These are phyloP conservation scores for Pseudochirops cupreus DNA, from an alignment of 2,797 vertebrate genomes.

Conservation along the genomic window DNA sequence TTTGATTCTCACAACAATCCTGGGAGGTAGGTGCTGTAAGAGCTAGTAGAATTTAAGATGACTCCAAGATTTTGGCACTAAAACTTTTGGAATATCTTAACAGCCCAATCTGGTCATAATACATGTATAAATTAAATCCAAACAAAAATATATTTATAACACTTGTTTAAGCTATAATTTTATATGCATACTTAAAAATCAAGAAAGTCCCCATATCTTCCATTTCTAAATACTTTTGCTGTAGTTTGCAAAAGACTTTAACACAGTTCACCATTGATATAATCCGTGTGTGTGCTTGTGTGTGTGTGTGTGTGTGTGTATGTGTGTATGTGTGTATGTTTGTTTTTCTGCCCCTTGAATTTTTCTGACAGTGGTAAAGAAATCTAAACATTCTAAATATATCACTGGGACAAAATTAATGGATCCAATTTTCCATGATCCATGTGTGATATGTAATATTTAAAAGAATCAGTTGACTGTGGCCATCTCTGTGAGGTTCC, in stretches of 20 bases:
- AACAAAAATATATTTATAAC: constrained; percentile 38
- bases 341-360: background rate
- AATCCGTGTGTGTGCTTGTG: background rate
- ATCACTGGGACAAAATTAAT: constrained; percentile 10
- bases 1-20: background rate
- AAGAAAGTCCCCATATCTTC: constrained; percentile 45
- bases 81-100: background rate
- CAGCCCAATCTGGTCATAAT: background rate
- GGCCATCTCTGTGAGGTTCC: constrained; percentile 26
- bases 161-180: constrained; percentile 59
- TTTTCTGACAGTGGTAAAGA: constrained; percentile 45
- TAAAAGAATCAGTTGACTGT: constrained; percentile 13
- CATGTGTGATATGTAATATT: constrained; percentile 20
- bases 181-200: background rate
- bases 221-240: constrained; percentile 54
- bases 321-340: no score
- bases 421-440: background rate
- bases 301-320: no score
- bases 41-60: background rate
- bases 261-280: background rate
- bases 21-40: background rate
- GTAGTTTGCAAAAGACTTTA: constrained; percentile 37
- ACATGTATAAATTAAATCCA: constrained; percentile 28
- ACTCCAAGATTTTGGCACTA: background rate
- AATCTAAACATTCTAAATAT: constrained; percentile 27